phyloP scores from a whole-genome alignment of 1,140 invertebrate species.

The Nautilus pompilius region DNA sequence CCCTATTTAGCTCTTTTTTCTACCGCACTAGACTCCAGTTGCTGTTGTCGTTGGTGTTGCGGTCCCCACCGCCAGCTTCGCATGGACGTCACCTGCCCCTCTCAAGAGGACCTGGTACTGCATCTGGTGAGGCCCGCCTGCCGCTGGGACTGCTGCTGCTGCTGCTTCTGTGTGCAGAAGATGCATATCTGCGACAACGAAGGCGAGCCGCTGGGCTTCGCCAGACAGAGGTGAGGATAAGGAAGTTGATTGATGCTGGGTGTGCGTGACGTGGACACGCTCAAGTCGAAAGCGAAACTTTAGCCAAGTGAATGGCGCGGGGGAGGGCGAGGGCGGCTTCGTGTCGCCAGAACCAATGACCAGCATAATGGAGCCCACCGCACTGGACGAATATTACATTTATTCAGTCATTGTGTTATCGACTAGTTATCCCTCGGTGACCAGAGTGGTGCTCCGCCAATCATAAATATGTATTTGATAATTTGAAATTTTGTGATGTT shows the following conservation, averaged over 20 bases:
- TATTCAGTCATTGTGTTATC: no score
- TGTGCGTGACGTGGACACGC: no score
- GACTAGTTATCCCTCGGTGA: no score
- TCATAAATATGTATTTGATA: no score
- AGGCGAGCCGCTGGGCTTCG: conserved; percentile 21
- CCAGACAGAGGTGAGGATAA: conserved; percentile 26
- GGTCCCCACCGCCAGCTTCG: conserved; percentile 30
- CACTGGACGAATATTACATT: no score
- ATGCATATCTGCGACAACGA: conserved; percentile 27
- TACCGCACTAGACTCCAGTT: conserved; percentile 28
- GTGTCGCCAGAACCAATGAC: no score
- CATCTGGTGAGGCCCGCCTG: conserved; percentile 21
- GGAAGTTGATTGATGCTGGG: not conserved
- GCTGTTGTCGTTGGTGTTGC: conserved; percentile 32
- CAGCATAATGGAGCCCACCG: no score
- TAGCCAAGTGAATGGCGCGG: no score
- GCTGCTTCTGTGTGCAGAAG: conserved; percentile 30
- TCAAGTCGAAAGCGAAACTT: no score
- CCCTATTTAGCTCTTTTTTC: not conserved
- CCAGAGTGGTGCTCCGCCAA: no score
- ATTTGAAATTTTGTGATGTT: no score
- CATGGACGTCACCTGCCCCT: conserved; percentile 22
- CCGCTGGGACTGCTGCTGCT: conserved; percentile 37
- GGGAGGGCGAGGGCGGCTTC: no score
- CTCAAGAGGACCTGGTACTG: conserved; percentile 25